Evolutionary conservation across 1,140 invertebrate species (phyloP).

Genomic region (Lasioglossum baleicum): DNA sequence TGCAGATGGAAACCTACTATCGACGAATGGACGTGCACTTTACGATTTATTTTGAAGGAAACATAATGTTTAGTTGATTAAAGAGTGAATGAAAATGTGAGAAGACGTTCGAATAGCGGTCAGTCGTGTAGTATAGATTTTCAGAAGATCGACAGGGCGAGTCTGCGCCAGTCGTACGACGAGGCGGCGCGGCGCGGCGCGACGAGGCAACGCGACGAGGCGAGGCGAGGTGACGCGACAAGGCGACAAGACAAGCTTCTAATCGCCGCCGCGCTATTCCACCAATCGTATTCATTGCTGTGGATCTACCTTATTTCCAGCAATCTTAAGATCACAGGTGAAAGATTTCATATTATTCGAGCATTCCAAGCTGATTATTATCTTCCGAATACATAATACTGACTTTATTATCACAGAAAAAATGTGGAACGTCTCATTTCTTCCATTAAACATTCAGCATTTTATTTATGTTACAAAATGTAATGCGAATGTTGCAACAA

Average conservation of each 20-base stretch:
- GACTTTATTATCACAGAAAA: background rate
- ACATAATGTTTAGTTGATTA: background rate
- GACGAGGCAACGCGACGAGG: too few relatives aligned
- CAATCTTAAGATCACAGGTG: slow-evolving; percentile 19
- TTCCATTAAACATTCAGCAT: background rate
- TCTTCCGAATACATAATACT: background rate
- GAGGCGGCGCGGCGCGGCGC: too few relatives aligned
- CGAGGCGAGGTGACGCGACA: too few relatives aligned
- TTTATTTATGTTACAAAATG: too few relatives aligned
- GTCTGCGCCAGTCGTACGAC: slow-evolving; percentile 62
- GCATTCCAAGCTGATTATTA: background rate
- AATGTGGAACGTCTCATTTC: background rate
- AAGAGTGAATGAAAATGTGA: background rate
- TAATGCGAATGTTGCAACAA: too few relatives aligned
- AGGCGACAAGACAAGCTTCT: slow-evolving; percentile 49
- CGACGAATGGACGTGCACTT: background rate
- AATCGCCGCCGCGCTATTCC: slow-evolving; percentile 26
- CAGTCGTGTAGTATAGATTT: slow-evolving; percentile 69
- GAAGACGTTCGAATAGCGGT: background rate
- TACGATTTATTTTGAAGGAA: background rate
- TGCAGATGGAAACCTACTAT: too few relatives aligned
- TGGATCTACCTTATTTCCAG: slow-evolving; percentile 12
- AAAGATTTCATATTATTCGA: background rate
- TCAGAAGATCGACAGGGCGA: slow-evolving; percentile 59
- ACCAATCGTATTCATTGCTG: slow-evolving; percentile 43